phyloP scores from a whole-genome alignment of 1,140 invertebrate genomes.

The Schmidtea mediterranea region DNA sequence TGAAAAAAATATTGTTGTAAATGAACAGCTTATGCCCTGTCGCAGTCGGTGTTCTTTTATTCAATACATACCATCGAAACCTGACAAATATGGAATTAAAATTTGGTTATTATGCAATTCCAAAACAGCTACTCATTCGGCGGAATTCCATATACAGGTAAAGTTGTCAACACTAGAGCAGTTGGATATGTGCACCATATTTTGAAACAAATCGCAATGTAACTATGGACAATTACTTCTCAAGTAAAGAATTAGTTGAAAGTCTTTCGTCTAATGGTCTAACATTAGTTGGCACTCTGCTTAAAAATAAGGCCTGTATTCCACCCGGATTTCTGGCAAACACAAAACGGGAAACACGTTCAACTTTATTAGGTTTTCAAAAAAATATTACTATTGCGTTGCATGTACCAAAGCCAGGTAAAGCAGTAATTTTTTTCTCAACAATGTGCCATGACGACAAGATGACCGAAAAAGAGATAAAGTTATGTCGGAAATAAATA shows the following conservation, averaged over 20 bases:
- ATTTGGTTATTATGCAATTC: conserved; percentile 10
- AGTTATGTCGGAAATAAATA: too few species aligned
- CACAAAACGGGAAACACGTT: too few species aligned
- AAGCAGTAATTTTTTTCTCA: too few species aligned
- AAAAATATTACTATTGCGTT: too few species aligned
- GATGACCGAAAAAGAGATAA: too few species aligned
- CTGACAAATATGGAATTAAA: conserved; percentile 28
- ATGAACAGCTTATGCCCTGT: conserved; percentile 15
- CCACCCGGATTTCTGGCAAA: neutral
- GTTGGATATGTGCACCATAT: conserved; percentile 1
- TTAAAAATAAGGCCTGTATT: conserved; percentile 3
- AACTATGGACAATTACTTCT: conserved; percentile 10
- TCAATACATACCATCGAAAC: conserved; percentile 27
- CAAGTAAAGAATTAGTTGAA: conserved; percentile 4
- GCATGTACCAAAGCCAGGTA: too few species aligned
- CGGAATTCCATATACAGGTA: conserved; percentile 3
- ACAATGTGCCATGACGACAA: too few species aligned
- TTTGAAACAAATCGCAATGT: conserved; percentile 8
- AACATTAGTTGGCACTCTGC: conserved; percentile 6
- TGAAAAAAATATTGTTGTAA: conserved; percentile 12
- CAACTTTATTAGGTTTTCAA: too few species aligned
- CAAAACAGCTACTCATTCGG: conserved; percentile 7
- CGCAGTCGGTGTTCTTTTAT: conserved; percentile 13
- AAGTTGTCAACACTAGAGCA: neutral
- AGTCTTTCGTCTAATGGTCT: neutral